Evolutionary conservation across 2,888 invertebrate genomes (phyloP), one percentile per base, ranked within the genome.

Genomic region (Parthenolecanium corni): DNA sequence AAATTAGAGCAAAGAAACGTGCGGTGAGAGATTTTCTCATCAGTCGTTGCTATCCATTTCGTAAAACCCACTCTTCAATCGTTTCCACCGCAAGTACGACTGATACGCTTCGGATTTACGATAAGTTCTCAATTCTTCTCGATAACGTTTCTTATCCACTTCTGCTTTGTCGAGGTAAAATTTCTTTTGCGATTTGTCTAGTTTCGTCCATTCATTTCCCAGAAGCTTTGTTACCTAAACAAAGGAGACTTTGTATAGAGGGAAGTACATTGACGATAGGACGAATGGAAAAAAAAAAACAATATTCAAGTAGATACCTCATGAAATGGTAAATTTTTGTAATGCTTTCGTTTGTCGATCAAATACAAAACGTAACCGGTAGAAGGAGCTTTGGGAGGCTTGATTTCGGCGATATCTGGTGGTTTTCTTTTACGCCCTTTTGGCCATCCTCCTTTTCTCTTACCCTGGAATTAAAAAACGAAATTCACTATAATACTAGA

Each of bases 401-500:
- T 71, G 20, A 71, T 68, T 44, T 76, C 71, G 69, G 76, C 74
- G 42, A 77, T 70, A 51, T 76, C 66, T 66, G 76, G 76, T 14
- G 76, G 76, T 70, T 80, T 80, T 25, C 80, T 70, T 70, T 79
- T 80, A 62, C 79, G 74, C 1, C 80, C 80, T 71, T 80, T 80
- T 1, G 80, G 80, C 80, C 80, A 80, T 0, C 80, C 80, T 65
- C 80, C 79, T 68, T 78, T 73, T 56, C 75, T 73, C 71, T 79
- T 79, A 68, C 73, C 68, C 66, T 68, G 63, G 14, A 62, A 52
- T 44, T 57, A 42, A 57, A 61, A 47, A 53, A 31, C 12, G 12
- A 2, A 18, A 25, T n/a, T 56, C 5, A 54, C 31, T n/a, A n/a
- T n/a, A n/a, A n/a, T n/a, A n/a, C n/a, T n/a, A n/a, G n/a, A n/a